These are phyloP conservation scores for Oenanthe oenanthe DNA, from an alignment of 2,113 vertebrate genomes.

Conservation along the genomic window DNA sequence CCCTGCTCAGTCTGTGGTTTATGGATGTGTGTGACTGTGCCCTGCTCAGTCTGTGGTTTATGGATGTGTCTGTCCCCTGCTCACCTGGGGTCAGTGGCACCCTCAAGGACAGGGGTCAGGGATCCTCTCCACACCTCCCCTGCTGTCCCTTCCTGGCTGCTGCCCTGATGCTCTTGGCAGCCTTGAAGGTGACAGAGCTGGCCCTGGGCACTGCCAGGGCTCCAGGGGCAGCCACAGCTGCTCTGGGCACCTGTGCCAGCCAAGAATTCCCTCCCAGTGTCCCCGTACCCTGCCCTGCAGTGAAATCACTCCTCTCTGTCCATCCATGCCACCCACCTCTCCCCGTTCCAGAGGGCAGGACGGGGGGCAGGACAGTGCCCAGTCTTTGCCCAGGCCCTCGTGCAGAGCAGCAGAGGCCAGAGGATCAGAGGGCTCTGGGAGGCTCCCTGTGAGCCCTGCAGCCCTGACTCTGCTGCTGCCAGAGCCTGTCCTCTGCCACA, in stretches of 20 bases:
- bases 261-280: neutral
- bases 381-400: neutral
- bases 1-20: too few relatives aligned
- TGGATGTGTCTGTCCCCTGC: accelerated
- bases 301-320: neutral
- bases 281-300: neutral
- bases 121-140: neutral
- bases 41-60: too few relatives aligned
- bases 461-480: neutral
- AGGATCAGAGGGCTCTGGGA: accelerated
- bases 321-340: neutral
- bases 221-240: neutral
- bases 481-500: neutral
- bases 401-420: neutral
- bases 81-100: neutral
- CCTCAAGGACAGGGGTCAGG: accelerated
- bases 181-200: neutral
- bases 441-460: accelerated
- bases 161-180: accelerated
- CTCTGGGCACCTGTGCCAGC: neutral
- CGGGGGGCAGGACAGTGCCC: neutral
- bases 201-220: neutral
- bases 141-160: neutral
- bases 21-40: too few relatives aligned
- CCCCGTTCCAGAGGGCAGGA: neutral